phyloP scores from a whole-genome alignment of 2,888 invertebrate species.

The Xanthia togata region DNA sequence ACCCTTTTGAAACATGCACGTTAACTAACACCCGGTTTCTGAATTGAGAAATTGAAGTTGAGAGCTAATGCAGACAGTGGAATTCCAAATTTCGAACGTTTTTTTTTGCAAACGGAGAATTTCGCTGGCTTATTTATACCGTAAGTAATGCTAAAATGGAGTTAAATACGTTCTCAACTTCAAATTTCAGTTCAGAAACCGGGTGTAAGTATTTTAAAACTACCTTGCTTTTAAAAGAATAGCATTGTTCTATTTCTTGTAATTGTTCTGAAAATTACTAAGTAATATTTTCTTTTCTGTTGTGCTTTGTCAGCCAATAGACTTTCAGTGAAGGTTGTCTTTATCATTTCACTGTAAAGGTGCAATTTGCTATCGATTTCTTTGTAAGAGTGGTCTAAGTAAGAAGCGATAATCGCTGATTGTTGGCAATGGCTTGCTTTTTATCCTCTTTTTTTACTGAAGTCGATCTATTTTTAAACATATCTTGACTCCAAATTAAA shows the following conservation, averaged over 20 bases:
- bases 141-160: neutral
- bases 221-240: neutral
- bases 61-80: neutral
- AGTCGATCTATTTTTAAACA: neutral
- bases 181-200: neutral
- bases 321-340: neutral
- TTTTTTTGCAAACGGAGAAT: neutral
- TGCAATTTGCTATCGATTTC: conserved; percentile 51
- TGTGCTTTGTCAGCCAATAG: neutral
- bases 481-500: neutral
- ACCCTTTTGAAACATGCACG: neutral
- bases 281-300: conserved; percentile 6
- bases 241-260: neutral
- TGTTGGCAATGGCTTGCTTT: neutral
- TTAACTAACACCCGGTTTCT: too few relatives aligned
- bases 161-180: neutral
- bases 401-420: neutral
- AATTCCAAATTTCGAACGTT: neutral
- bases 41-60: neutral
- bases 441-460: neutral
- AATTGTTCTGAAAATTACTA: conserved; percentile 12
- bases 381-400: conserved; percentile 17
- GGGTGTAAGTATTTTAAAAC: neutral
- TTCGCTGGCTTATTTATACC: neutral
- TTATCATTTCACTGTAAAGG: conserved; percentile 25